phyloP scores from a whole-genome alignment of 2,888 invertebrate genomes.

The Meiosimyza platycephala region DNA sequence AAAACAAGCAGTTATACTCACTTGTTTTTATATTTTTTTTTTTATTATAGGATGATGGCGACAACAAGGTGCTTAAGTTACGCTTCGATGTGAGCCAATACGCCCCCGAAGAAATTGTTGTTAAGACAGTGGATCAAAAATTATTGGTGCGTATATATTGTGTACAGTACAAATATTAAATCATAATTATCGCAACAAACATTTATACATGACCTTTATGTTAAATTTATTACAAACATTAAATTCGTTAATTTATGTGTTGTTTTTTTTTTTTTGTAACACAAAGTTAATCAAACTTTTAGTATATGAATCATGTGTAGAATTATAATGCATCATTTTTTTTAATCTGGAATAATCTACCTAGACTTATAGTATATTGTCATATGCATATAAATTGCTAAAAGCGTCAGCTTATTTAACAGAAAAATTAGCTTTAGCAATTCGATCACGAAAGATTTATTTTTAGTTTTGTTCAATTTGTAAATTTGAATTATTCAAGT shows the following conservation, averaged over 20 bases:
- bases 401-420: background rate
- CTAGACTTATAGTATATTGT: no score
- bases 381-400: no score
- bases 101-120: conserved; percentile 96
- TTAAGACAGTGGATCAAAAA: conserved; percentile 98
- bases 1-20: background rate
- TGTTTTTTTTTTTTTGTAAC: conserved; percentile 17
- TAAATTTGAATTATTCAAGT: conserved; percentile 19
- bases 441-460: no score
- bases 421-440: no score
- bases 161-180: background rate
- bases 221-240: conserved; percentile 23
- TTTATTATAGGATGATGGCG: conserved; percentile 86
- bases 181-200: conserved; percentile 8
- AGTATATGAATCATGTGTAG: conserved; percentile 7
- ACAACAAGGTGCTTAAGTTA: conserved; percentile 92
- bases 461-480: conserved; percentile 19
- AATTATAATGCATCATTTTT: no score
- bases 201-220: conserved; percentile 14
- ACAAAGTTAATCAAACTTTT: conserved; percentile 9
- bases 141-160: conserved; percentile 79
- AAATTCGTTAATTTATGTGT: background rate
- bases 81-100: conserved; percentile 98
- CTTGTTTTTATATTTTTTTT: conserved; percentile 4
- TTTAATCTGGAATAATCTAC: no score